Percentiles rank a stretch among this genome's conserved stretches.
phyloP scores from a whole-genome alignment of 2,888 invertebrate species.

The Psylliodes chrysocephalus region DNA sequence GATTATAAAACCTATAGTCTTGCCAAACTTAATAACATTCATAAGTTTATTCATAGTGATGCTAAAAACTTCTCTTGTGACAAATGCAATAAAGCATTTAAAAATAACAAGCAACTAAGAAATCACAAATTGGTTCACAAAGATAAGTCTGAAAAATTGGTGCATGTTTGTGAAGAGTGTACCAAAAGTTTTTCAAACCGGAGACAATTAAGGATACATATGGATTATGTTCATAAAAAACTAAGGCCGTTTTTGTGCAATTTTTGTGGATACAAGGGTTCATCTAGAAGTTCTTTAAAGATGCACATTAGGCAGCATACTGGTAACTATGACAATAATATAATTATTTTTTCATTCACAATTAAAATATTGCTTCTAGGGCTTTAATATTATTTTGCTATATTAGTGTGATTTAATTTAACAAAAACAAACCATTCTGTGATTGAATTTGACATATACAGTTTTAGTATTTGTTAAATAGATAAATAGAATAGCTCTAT shows the following conservation, averaged over 20 bases:
- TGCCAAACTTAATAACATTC: conserved; percentile 77
- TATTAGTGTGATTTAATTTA: too few relatives aligned
- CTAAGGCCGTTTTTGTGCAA: conserved; percentile 74
- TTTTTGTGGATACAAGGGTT: conserved; percentile 74
- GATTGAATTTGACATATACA: too few relatives aligned
- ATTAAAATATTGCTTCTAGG: too few relatives aligned
- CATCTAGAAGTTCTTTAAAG: conserved; percentile 73
- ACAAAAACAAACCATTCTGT: too few relatives aligned
- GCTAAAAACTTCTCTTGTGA: conserved; percentile 68
- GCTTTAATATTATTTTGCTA: too few relatives aligned
- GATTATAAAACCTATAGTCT: conserved; percentile 77
- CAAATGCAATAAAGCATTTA: conserved; percentile 80
- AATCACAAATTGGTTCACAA: conserved; percentile 79
- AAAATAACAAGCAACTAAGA: conserved; percentile 80
- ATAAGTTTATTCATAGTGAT: conserved; percentile 79
- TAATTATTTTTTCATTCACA: too few relatives aligned
- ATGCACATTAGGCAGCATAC: conserved; percentile 78
- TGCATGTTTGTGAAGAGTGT: conserved; percentile 69
- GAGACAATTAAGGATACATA: conserved; percentile 67
- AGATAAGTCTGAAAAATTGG: conserved; percentile 53
- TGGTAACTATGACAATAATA: conserved; percentile 70
- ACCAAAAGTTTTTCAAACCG: conserved; percentile 69
- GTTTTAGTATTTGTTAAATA: too few relatives aligned
- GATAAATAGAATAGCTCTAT: too few relatives aligned
- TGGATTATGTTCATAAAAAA: conserved; percentile 74